A percentile compares a stretch with the other conserved stretches of the same genome.
Conservation (phyloP, 2,888 invertebrate genomes). For the Drosophila affinis region DNA sequence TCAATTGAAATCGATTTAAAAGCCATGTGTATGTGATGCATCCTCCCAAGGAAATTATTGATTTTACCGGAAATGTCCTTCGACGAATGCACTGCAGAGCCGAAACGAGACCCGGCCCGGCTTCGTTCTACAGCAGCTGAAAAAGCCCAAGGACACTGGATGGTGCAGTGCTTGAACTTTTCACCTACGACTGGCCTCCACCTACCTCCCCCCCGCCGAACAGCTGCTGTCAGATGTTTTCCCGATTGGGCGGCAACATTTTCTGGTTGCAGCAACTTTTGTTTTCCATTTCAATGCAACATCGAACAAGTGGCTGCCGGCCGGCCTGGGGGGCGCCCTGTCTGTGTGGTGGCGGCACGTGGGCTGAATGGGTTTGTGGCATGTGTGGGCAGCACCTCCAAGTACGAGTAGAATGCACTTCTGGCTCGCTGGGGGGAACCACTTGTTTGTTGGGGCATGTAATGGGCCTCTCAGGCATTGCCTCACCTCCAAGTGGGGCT, state of each 20-base stretch:
- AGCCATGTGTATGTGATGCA: constrained; percentile 5
- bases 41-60: constrained; percentile 50
- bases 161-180: constrained; percentile 61
- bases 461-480: constrained; percentile 42
- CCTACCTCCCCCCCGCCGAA: constrained; percentile 2
- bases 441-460: constrained; percentile 57
- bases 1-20: constrained; percentile 33
- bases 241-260: constrained; percentile 41
- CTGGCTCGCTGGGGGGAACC: constrained; percentile 43
- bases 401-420: constrained; percentile 19
- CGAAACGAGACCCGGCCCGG: constrained; percentile 48
- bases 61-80: constrained; percentile 72
- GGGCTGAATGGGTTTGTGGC: constrained; percentile 31
- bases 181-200: constrained; percentile 32
- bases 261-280: constrained; percentile 54
- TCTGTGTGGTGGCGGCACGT: constrained; percentile 32
- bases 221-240: constrained; percentile 53
- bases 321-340: constrained; percentile 24
- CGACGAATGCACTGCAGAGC: constrained; percentile 55
- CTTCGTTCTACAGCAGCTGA: constrained; percentile 31
- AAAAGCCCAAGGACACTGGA: constrained; percentile 61
- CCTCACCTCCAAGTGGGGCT: constrained; percentile 61
- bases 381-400: constrained; percentile 35
- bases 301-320: constrained; percentile 37
- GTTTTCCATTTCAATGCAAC: constrained; percentile 47